Conservation (phyloP, 2,888 invertebrate species). For the Limnephilus lunatus region DNA sequence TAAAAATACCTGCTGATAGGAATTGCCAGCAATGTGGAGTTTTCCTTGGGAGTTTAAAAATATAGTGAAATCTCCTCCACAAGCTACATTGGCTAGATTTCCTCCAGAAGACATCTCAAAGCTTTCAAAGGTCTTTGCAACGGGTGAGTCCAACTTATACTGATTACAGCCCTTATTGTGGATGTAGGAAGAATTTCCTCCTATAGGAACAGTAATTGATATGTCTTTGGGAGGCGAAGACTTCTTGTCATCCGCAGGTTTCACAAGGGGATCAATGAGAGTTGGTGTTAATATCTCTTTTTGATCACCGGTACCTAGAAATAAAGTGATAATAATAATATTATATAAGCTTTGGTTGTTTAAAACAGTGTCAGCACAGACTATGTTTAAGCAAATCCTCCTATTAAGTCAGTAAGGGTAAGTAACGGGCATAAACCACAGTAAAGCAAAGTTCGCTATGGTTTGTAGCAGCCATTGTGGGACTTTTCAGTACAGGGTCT, state of each 20-base stretch:
- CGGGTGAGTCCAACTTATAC: conserved; percentile 67
- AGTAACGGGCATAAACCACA: too few species aligned
- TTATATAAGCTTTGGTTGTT: not conserved
- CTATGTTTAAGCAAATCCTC: too few species aligned
- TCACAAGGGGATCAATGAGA: conserved; percentile 72
- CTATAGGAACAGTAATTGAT: conserved; percentile 59
- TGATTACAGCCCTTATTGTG: conserved; percentile 41
- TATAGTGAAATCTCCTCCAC: conserved; percentile 88
- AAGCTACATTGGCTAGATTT: conserved; percentile 75
- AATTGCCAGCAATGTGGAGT: conserved; percentile 87
- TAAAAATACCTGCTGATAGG: conserved; percentile 78
- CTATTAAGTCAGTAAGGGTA: too few species aligned
- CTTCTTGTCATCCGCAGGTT: conserved; percentile 51
- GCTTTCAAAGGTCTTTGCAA: conserved; percentile 63
- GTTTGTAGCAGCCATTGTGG: too few species aligned
- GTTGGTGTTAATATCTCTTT: conserved; percentile 79
- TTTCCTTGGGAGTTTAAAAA: conserved; percentile 82
- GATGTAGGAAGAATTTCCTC: conserved; percentile 49
- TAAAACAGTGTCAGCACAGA: not conserved
- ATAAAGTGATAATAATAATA: conserved; percentile 5
- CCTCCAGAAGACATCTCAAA: conserved; percentile 61
- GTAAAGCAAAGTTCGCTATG: too few species aligned
- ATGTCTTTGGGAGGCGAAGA: conserved; percentile 57
- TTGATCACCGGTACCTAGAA: conserved; percentile 79
- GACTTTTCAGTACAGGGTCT: too few species aligned